Evolutionary conservation across 2,797 vertebrate genomes (phyloP), one percentile per base, ranked within the genome.

Genomic region (Phoeniculus purpureus): DNA sequence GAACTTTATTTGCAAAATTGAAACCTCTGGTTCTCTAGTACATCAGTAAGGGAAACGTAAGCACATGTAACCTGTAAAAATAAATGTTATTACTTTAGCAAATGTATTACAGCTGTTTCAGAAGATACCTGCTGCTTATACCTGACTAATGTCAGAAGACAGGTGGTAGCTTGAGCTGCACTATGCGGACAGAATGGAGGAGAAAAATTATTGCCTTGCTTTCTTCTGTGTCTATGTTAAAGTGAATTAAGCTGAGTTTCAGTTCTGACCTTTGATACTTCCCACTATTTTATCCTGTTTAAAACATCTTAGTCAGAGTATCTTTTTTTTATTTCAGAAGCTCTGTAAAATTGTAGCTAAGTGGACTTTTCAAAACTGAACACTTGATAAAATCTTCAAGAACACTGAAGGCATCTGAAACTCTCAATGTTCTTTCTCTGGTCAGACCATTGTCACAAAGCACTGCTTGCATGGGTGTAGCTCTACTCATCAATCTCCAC

Each of bases 11-110:
- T 92, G 68, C 81, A 86, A 55, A 90, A 89, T 29, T 32, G 81
- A 94, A 90, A 90, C 37, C 78, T 85, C 62, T 92, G 94, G 94
- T 94, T 85, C 85, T 95, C 64, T 91, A 32, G 81, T 82, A 65
- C 82, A 75, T 80, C 73, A 89, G 70, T 74, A 78, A 89, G 78
- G 85, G 94, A 95, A 97, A 96, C 81, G 81, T 75, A 90, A 95
- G 73, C 55, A 93, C 47, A 11, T 58, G 71, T 88, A 90, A 90
- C 93, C 91, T 94, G 87, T 94, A 85, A 93, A 93, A 94, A 81
- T 87, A 95, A 94, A 96, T 92, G 85, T 88, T 90, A 94, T 90
- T 90, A 60, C 94, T 96, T 95, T 85, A 87, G 90, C 90, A 96
- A 96, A 95, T 94, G 92, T 76, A 51, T 81, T 67, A n/a, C 92